These are phyloP conservation scores for Halictus quadricinctus DNA, from an alignment of 2,888 invertebrate genomes.

Conservation along the genomic window DNA sequence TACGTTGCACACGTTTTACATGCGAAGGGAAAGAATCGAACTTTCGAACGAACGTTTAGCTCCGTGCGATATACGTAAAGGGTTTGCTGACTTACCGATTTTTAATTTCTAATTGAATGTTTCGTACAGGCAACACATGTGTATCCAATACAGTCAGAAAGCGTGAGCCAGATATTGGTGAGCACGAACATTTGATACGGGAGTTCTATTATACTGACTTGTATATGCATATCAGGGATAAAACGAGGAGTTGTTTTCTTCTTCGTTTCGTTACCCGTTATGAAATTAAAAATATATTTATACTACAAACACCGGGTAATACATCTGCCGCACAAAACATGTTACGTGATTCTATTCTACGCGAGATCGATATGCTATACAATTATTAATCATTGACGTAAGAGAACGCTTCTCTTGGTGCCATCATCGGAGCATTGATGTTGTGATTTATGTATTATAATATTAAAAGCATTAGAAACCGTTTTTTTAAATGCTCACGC, in stretches of 20 bases:
- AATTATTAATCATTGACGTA: conserved; percentile 56
- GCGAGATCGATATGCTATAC: conserved; percentile 38
- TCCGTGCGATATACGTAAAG: conserved; percentile 24
- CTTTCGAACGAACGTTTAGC: conserved; percentile 11
- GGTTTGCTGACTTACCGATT: conserved; percentile 20
- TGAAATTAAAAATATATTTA: conserved; percentile 20
- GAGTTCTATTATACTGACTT: conserved; percentile 46
- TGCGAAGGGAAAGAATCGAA: not conserved
- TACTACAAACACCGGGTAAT: conserved; percentile 25
- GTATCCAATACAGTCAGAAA: conserved; percentile 26
- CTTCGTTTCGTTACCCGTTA: conserved; percentile 28
- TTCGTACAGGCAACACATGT: conserved; percentile 23
- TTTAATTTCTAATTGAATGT: conserved; percentile 39
- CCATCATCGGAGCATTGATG: conserved; percentile 46
- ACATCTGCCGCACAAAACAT: conserved; percentile 28
- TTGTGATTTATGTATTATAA: conserved; percentile 59
- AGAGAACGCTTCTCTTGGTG: conserved; percentile 43
- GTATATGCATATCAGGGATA: conserved; percentile 49
- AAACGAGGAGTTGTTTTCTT: conserved; percentile 22
- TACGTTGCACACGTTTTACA: conserved; percentile 1
- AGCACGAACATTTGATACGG: conserved; percentile 31
- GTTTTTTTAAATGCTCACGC: conserved; percentile 37
- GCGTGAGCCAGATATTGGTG: not conserved
- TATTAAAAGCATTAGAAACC: conserved; percentile 56
- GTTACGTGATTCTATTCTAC: conserved; percentile 39